Percentiles rank a stretch among this genome's conserved stretches.
Conservation (phyloP, 2,888 invertebrate species). For the Ischnura elegans region DNA sequence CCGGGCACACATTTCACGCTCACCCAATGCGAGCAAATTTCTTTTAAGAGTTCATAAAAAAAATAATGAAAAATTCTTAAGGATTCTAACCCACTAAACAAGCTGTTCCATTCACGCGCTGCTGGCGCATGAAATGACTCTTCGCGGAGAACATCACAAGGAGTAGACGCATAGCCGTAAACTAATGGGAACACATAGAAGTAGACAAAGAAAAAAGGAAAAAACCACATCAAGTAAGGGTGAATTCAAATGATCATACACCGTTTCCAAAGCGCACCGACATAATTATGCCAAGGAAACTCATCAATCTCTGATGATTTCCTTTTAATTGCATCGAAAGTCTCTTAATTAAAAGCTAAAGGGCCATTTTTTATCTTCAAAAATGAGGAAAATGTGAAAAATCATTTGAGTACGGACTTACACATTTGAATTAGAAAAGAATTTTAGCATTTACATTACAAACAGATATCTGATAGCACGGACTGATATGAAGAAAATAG, state of each 20-base stretch:
- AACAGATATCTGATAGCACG: too few relatives aligned
- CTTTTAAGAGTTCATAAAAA: neutral
- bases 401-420: too few relatives aligned
- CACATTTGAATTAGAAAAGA: too few relatives aligned
- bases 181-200: neutral
- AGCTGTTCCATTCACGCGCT: neutral
- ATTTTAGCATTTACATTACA: too few relatives aligned
- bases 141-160: neutral
- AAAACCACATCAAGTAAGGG: neutral
- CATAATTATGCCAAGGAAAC: neutral
- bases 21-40: neutral
- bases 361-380: neutral
- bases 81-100: neutral
- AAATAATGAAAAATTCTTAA: neutral
- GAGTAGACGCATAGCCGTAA: neutral
- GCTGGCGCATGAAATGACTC: slow-evolving; percentile 1
- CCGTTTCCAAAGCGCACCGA: neutral
- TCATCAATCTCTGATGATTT: neutral
- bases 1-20: neutral
- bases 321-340: neutral
- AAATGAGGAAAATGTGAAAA: neutral
- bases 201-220: neutral
- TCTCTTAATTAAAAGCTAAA: neutral
- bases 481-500: too few relatives aligned
- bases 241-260: neutral